Conservation (phyloP, 2,888 invertebrate genomes). For the Timandra comae region DNA sequence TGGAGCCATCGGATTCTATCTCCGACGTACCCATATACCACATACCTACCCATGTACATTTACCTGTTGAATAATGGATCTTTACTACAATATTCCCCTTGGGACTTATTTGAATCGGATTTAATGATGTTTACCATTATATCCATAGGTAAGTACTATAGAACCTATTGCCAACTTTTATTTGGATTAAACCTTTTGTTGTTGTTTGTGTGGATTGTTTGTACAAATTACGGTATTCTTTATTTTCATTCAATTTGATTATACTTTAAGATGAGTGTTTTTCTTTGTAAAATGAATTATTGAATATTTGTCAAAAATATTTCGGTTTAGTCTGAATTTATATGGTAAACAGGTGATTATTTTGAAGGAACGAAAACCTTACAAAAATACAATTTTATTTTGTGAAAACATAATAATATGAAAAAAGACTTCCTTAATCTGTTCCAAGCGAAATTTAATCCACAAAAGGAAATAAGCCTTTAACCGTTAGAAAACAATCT, state of each 20-base stretch:
- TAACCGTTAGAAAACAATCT: constrained; percentile 1
- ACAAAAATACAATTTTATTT: background rate
- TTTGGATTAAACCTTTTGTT: constrained; percentile 8
- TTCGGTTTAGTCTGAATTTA: too few species aligned
- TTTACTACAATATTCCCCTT: constrained; percentile 14
- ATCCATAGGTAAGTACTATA: constrained; percentile 11
- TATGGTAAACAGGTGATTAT: constrained; percentile 1
- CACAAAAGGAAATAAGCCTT: constrained; percentile 1
- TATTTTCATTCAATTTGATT: too few species aligned
- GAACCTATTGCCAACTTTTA: constrained; percentile 22
- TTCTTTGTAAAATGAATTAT: too few species aligned
- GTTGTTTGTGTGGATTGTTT: constrained; percentile 13
- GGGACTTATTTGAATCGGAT: constrained; percentile 37
- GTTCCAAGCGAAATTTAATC: constrained; percentile 1
- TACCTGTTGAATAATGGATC: constrained; percentile 60
- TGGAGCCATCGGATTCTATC: constrained; percentile 35
- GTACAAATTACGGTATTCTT: too few species aligned
- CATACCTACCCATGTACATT: constrained; percentile 31
- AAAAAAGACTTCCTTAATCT: too few species aligned
- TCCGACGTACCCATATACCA: constrained; percentile 26
- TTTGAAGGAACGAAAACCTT: background rate
- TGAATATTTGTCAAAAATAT: too few species aligned
- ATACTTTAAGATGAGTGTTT: too few species aligned
- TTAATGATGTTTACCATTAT: constrained; percentile 38
- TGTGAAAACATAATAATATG: background rate